Percentiles rank a stretch among this genome's conserved stretches.
phyloP scores from a whole-genome alignment of 2,888 invertebrate genomes.

The Augiades crinisus region DNA sequence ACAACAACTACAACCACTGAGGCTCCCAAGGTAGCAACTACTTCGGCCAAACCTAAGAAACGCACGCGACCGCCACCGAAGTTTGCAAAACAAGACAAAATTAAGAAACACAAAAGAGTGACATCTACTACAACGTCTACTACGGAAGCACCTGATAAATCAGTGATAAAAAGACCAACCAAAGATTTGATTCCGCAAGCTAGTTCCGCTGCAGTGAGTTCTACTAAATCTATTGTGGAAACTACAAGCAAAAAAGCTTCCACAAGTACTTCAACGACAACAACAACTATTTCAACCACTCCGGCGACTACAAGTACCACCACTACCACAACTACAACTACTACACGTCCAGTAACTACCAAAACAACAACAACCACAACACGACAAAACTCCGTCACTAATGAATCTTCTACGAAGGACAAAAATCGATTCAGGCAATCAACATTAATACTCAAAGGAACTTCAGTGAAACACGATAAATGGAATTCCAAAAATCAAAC shows the following conservation, averaged over 20 bases:
- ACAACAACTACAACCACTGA: conserved; percentile 41
- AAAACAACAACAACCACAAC: conserved; percentile 37
- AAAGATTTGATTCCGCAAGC: conserved; percentile 62
- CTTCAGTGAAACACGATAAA: conserved; percentile 72
- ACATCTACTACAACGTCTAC: conserved; percentile 49
- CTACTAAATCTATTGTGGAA: conserved; percentile 42
- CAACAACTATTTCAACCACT: conserved; percentile 40
- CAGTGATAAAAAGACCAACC: conserved; percentile 44
- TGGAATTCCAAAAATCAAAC: conserved; percentile 51
- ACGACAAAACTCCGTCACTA: conserved; percentile 30
- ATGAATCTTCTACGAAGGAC: conserved; percentile 43
- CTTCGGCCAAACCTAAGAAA: conserved; percentile 51
- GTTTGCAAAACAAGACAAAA: conserved; percentile 56
- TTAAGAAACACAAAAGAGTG: conserved; percentile 65
- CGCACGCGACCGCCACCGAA: conserved; percentile 68
- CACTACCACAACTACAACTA: conserved; percentile 34
- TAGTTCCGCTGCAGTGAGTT: conserved; percentile 52
- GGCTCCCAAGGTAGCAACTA: conserved; percentile 41
- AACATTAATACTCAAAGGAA: conserved; percentile 65
- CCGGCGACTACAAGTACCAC: conserved; percentile 34
- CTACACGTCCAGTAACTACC: conserved; percentile 38
- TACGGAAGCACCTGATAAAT: conserved; percentile 41
- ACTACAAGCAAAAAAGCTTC: conserved; percentile 38
- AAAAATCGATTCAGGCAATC: conserved; percentile 69
- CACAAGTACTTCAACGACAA: conserved; percentile 34